phyloP scores from a whole-genome alignment of 2,797 vertebrate species.

The Spinus olivaceus region DNA sequence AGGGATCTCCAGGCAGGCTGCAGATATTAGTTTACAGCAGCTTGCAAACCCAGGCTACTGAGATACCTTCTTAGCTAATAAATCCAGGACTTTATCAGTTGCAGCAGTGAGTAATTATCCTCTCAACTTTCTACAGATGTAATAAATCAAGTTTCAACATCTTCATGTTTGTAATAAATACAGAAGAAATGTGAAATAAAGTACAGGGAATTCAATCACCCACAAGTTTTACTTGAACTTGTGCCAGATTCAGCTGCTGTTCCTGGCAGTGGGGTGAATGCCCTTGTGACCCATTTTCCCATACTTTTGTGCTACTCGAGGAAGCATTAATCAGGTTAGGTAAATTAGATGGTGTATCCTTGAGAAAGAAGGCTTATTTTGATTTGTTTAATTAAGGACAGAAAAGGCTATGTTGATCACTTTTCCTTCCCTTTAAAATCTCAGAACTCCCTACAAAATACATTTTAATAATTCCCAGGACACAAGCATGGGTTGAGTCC shows the following conservation, averaged over 20 bases:
- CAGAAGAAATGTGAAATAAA: background rate
- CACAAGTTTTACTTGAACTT: background rate
- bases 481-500: background rate
- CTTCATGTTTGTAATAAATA: background rate
- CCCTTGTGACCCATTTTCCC: background rate
- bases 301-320: background rate
- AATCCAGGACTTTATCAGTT: background rate
- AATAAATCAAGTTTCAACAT: background rate
- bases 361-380: background rate
- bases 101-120: background rate
- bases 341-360: background rate
- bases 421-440: background rate
- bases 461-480: background rate
- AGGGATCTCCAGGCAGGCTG: background rate
- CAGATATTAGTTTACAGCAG: background rate
- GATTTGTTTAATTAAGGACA: background rate
- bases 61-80: background rate
- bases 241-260: background rate
- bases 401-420: background rate
- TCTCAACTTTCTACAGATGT: background rate
- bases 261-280: background rate
- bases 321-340: background rate
- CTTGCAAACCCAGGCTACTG: background rate
- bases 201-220: background rate
- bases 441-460: background rate